Evolutionary conservation across 92 coral and sea anemone species (phyloP), one percentile per base, ranked within the genome.

Genomic region (Diadumene lineata): DNA sequence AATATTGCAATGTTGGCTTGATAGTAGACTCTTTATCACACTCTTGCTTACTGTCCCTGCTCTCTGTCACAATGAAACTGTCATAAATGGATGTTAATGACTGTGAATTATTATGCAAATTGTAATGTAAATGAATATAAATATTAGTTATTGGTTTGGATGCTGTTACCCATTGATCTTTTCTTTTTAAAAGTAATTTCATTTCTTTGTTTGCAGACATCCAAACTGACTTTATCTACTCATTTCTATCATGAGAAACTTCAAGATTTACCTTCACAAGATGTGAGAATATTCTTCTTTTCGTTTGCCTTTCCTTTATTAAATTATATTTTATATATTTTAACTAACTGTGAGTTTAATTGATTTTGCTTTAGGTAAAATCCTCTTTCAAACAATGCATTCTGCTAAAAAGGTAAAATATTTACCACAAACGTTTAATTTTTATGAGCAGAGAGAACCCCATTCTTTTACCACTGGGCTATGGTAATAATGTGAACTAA

Each of bases 181-280:
- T 44, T 44, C 51, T 17, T 44, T 44, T 44, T 44, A 8, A 17
- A 44, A 44, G 51, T 44, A 8, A 11, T 10, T 60, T 11, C 27
- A 19, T 1, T 66, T 66, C 16, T 67, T 22, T 44, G 22, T 21
- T 79, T 46, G 22, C 80, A 96, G 99, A 96, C 97, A 24, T 80
- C 96, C 69, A 90, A 90, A 31, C 64, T 96, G 31, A 81, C 74
- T 56, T 87, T 96, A 23, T 78, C 91, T 24, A 96, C 97, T 11
- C 99, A 96, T 70, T 50, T 86, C 50, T 92, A 92, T 48, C 97
- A 89, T 75, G 97, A 96, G 66, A 96, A 92, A 73, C 97, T 97
- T 33, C 97, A 96, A 68, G 99, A 92, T 70, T 84, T 96, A 23
- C 93, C 99, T 21, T 82, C 68, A 29, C 43, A 92, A 19, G 99